Conservation (phyloP, 2,797 vertebrate genomes). For the Paedocypris micromegethes region DNA sequence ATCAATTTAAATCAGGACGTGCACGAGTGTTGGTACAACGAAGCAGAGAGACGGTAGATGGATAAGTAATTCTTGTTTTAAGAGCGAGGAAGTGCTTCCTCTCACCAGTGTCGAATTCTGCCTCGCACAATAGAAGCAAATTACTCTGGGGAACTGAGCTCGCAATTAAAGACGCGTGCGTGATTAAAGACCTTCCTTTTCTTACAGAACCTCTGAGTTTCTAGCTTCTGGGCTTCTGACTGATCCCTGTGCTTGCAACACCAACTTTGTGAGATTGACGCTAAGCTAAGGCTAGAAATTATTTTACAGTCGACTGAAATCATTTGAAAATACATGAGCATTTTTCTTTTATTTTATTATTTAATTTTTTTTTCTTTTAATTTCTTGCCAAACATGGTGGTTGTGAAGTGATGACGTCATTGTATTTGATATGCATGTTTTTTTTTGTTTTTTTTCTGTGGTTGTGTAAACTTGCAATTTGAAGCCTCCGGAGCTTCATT, state of each 20-base stretch:
- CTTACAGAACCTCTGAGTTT: no score
- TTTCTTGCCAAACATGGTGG: no score
- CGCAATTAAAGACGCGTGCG: conserved; percentile 49
- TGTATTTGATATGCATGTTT: no score
- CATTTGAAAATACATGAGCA: no score
- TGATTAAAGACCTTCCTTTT: conserved; percentile 14
- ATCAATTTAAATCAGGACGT: neutral
- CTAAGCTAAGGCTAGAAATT: no score
- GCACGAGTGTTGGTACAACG: conserved; percentile 13
- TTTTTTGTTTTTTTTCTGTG: neutral
- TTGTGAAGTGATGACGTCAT: no score
- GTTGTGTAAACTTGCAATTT: neutral
- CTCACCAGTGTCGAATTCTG: conserved; percentile 41
- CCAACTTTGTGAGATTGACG: no score
- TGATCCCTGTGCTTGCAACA: no score
- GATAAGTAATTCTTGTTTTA: conserved; percentile 30
- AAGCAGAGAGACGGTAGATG: conserved; percentile 21
- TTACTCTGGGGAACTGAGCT: conserved; percentile 46
- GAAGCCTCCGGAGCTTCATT: neutral
- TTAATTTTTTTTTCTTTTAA: no score
- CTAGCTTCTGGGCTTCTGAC: no score
- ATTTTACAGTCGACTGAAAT: no score
- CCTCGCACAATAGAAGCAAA: conserved; percentile 55
- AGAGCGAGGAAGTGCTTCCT: conserved; percentile 11
- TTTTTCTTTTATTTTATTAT: no score